These are phyloP conservation scores for Desmodus rotundus DNA, from an alignment of 2,113 vertebrate species.

Conservation along the genomic window DNA sequence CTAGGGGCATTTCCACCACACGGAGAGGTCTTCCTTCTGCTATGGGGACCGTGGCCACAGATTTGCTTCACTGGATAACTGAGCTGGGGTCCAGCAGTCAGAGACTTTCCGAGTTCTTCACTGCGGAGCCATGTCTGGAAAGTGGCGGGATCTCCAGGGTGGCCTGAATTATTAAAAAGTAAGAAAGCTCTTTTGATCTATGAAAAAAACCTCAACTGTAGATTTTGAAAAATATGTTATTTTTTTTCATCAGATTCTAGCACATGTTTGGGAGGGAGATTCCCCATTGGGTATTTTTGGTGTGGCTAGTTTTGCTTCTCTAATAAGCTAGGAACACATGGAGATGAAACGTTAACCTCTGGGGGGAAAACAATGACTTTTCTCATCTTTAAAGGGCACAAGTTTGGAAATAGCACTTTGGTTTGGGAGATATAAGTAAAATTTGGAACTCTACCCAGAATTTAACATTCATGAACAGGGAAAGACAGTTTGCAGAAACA, in stretches of 20 bases:
- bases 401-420: slow-evolving; percentile 14
- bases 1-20: not conserved
- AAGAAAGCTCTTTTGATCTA: slow-evolving; percentile 48
- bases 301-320: slow-evolving; percentile 36
- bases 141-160: slow-evolving; percentile 21
- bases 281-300: not conserved
- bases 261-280: not conserved
- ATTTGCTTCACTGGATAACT: not conserved
- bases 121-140: not conserved
- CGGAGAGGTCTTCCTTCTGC: not conserved
- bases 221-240: slow-evolving; percentile 50
- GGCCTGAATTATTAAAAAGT: slow-evolving; percentile 56
- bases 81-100: not conserved
- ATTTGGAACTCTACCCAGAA: not conserved
- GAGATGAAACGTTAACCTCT: slow-evolving; percentile 41
- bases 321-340: not conserved
- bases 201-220: not conserved
- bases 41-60: not conserved
- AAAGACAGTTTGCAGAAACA: slow-evolving; percentile 4
- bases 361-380: slow-evolving; percentile 10
- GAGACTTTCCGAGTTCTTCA: slow-evolving; percentile 21
- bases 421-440: not conserved
- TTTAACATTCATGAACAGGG: not conserved
- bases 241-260: slow-evolving; percentile 52
- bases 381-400: slow-evolving; percentile 39